Percentiles rank a stretch among this genome's conserved stretches.
Evolutionary conservation across 2,113 vertebrate species (phyloP).

Genomic region (Sinocyclocheilus maitianheensis): DNA sequence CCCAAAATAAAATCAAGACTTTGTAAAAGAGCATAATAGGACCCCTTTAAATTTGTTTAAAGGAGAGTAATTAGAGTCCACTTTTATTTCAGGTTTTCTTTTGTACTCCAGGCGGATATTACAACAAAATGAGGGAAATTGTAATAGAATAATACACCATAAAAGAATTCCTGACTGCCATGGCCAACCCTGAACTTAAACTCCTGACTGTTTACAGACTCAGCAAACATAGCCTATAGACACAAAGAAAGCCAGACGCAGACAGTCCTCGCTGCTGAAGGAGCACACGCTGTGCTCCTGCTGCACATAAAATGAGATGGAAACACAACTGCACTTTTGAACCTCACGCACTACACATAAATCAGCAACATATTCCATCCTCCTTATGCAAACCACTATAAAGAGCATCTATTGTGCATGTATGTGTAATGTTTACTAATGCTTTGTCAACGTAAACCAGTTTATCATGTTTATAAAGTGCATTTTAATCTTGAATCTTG

Average conservation of each 20-base stretch:
- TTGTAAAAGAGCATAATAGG: too few species aligned
- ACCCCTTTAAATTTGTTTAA: too few species aligned
- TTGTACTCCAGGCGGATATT: not conserved
- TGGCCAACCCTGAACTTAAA: not conserved
- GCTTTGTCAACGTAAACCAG: not conserved
- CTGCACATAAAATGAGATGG: constrained; percentile 18
- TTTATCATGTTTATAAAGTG: not conserved
- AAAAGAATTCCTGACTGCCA: not conserved
- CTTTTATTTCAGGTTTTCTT: not conserved
- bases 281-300: not conserved
- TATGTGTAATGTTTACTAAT: constrained; percentile 9
- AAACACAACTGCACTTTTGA: constrained; percentile 16
- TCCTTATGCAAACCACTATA: not conserved
- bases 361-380: constrained; percentile 1
- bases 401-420: not conserved
- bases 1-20: too few species aligned
- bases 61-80: not conserved
- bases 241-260: not conserved
- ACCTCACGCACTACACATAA: constrained; percentile 5
- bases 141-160: not conserved
- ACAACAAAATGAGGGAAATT: not conserved
- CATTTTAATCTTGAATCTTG: not conserved
- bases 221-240: not conserved
- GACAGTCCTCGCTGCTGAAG: not conserved
- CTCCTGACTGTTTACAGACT: not conserved